Conservation (phyloP, 2,113 vertebrate species). For the Dipodomys spectabilis region DNA sequence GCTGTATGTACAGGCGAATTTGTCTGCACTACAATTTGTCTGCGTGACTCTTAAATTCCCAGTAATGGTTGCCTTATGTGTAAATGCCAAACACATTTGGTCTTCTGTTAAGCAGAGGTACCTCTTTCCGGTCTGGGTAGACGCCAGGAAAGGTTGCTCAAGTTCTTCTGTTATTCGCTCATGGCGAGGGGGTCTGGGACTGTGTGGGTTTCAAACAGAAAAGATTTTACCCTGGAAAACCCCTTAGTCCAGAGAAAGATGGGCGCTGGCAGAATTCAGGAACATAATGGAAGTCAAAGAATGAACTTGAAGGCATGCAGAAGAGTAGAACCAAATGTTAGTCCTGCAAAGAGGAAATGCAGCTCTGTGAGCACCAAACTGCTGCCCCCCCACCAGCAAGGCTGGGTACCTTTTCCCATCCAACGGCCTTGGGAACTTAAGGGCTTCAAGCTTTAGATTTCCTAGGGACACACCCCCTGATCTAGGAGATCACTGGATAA, state of each 20-base stretch:
- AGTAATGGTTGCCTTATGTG: background rate
- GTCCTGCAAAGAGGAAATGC: background rate
- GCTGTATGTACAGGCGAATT: background rate
- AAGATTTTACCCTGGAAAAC: background rate
- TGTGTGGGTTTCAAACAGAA: background rate
- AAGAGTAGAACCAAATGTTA: fast-evolving
- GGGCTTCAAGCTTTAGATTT: background rate
- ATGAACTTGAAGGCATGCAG: background rate
- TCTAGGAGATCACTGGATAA: background rate
- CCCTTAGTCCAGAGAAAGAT: background rate
- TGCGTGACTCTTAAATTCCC: background rate
- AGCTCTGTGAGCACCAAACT: background rate
- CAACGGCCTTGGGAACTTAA: background rate
- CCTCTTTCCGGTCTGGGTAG: background rate
- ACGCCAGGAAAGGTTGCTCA: background rate
- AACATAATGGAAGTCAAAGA: background rate
- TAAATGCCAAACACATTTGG: background rate
- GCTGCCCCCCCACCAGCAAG: background rate
- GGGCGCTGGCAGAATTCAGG: background rate
- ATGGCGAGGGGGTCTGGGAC: background rate
- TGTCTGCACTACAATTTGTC: background rate
- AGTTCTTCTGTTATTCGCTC: background rate
- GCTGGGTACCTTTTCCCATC: background rate
- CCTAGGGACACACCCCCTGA: background rate
- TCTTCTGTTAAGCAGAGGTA: background rate